Base-by-base conservation (phyloP, 1,140 invertebrate genomes). In the Drosophila pectinifera region DNA sequence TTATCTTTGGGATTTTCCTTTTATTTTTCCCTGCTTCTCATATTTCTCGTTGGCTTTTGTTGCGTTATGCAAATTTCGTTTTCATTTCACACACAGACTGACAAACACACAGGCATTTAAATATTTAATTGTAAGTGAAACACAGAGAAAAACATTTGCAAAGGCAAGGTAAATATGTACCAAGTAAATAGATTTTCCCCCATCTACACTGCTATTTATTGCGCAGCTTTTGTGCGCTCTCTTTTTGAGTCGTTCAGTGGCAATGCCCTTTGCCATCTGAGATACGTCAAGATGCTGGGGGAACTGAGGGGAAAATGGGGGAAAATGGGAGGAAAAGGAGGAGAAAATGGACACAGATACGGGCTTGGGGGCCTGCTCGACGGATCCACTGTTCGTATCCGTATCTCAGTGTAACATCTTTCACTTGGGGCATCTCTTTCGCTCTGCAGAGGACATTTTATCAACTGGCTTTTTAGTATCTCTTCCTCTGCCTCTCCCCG, bases 201-300 rank as follows among this genome's bases (percentile, higher is more conserved):
- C 67, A 53, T 55, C 64, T 73, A 70, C 61, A 78, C 63, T 72
- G 72, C 80, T 88, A 88, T 82, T 80, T 80, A 90, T 80, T 80
- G 82, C 88, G 88, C 83, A 85, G 82, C 82, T 82, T 85, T 88
- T 85, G 79, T 86, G 82, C 79, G 78, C 83, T 70, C 70, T 64
- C 63, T 26, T 56, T 53, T 43, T 72, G 68, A 90, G 70, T 43
- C 31, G 70, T 45, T 49, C 69, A 55, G 59, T 90, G 86, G 81
- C 86, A 90, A 90, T 90, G 86, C 86, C 86, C 86, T 90, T 90
- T 90, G 77, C 82, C 79, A 90, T 90, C 86, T 90, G 34, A 90
- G 86, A 90, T 75, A 67, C 53, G 64, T 57, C 55, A 49, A 65
- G 64, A 70, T 59, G 59, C 62, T 28, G 63, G 4, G 22, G 14